phyloP scores from a whole-genome alignment of 1,140 invertebrate genomes.

The Drosophila prosaltans region DNA sequence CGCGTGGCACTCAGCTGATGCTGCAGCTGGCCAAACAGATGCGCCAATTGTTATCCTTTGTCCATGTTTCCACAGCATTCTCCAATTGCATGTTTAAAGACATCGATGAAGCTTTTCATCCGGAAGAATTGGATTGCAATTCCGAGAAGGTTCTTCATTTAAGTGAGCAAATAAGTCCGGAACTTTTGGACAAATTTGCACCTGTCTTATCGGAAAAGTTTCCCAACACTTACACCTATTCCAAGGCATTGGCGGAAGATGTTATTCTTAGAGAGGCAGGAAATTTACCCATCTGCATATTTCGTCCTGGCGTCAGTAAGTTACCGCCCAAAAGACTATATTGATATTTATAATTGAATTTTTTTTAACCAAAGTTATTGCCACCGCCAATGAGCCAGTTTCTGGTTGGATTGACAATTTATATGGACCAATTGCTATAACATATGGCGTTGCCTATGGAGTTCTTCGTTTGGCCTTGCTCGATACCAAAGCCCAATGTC shows the following conservation, averaged over 20 bases:
- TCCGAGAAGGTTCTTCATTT: not conserved
- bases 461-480: constrained; percentile 84
- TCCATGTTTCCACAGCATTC: constrained; percentile 7
- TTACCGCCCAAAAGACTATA: not conserved
- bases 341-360: not conserved
- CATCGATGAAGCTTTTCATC: not conserved
- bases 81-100: not conserved
- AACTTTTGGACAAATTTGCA: constrained; percentile 5
- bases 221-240: constrained; percentile 9
- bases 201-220: constrained; percentile 3
- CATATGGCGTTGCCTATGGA: constrained; percentile 88
- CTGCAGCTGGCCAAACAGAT: constrained; percentile 70
- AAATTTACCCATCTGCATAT: constrained; percentile 4
- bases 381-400: constrained; percentile 89
- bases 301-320: constrained; percentile 9
- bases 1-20: constrained; percentile 84
- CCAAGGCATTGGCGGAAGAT: constrained; percentile 7
- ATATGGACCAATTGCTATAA: constrained; percentile 91
- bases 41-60: not conserved
- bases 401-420: constrained; percentile 94
- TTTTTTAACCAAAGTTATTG: constrained; percentile 86
- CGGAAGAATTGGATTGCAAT: constrained; percentile 2
- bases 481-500: constrained; percentile 1
- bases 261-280: not conserved
- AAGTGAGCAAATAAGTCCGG: not conserved